Base-by-base conservation (phyloP, 2,113 vertebrate genomes). In the Callaeas wilsoni region DNA sequence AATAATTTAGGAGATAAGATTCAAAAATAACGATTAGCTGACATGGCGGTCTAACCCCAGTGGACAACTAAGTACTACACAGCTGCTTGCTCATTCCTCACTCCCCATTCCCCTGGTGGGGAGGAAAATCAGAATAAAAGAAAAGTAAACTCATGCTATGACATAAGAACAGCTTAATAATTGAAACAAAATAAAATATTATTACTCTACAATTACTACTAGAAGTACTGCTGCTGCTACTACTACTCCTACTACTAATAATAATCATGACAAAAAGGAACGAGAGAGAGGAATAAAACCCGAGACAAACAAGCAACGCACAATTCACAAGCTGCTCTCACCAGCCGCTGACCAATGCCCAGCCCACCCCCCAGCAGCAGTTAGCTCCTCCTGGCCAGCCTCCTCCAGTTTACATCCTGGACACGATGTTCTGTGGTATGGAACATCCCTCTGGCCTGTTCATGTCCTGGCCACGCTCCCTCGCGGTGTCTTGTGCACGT, bases 21-120 rank as follows among this genome's bases (percentile, higher is more conserved):
- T 47, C 2, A 87, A 53, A 73, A 83, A 64, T 53, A 82, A 56
- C 16, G 2, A 33, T 57, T 75, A 83, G 22, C 20, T 53, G 29
- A 10, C 9, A 2, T 7, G 13, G 14, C 6, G 7, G 16, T 82
- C 49, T 47, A n/a, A 60, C n/a, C n/a, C 9, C 30, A 22, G 25
- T 18, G 53, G 30, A 46, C 29, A 68, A 7, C 16, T 29, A 21
- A 46, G 11, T 46, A 30, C 46, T 46, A 22, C 20, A 17, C 20
- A 26, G 2, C 39, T n/a, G 26, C 35, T 73, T 57, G 50, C 21
- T 64, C 39, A 21, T 7, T 52, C 46, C 7, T 67, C 0, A 0
- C 14, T 60, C 7, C 17, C 7, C 16, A 3, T 47, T 47, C 10
- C 16, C 5, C 7, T 39, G 7, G 20, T 35, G 17, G 32, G 17